A percentile compares a stretch with the other conserved stretches of the same genome.
These are phyloP conservation scores for Cygnus olor DNA, from an alignment of 2,797 vertebrate species.

Conservation along the genomic window DNA sequence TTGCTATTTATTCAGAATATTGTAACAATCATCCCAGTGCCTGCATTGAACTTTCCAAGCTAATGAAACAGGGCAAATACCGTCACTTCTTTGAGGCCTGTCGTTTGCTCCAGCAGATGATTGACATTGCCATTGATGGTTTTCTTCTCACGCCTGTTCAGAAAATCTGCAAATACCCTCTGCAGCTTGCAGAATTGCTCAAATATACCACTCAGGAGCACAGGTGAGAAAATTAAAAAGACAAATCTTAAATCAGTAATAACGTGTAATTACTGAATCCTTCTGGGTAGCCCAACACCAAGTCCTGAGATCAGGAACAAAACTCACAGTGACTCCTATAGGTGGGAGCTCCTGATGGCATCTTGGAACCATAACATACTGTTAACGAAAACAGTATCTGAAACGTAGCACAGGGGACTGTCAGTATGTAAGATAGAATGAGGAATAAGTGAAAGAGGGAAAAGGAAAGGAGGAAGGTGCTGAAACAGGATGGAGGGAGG, in stretches of 20 bases:
- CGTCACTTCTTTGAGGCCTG: slow-evolving; percentile 98
- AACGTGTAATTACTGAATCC: not conserved
- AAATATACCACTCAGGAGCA: slow-evolving; percentile 96
- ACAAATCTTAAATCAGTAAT: rapidly evolving
- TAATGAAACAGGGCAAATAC: slow-evolving; percentile 93
- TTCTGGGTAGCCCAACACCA: not conserved
- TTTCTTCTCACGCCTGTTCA: slow-evolving; percentile 97
- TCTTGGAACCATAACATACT: not conserved
- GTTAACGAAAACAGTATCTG: not conserved
- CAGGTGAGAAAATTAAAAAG: slow-evolving; percentile 80
- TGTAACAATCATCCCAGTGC: slow-evolving; percentile 96
- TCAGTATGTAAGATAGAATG: not conserved
- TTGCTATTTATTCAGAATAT: slow-evolving; percentile 97
- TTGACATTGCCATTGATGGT: slow-evolving; percentile 95
- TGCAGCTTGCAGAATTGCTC: slow-evolving; percentile 96
- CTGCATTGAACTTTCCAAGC: slow-evolving; percentile 87
- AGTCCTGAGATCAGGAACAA: not conserved
- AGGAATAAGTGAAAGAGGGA: not conserved
- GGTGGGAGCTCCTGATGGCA: not conserved
- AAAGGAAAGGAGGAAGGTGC: not conserved
- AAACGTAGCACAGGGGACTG: not conserved
- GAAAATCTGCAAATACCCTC: slow-evolving; percentile 99
- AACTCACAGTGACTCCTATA: not conserved
- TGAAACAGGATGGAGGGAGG: not conserved
- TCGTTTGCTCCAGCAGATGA: slow-evolving; percentile 98